Percentiles rank a stretch among this genome's conserved stretches.
Conservation (phyloP, 2,113 vertebrate genomes). For the Grammomys surdaster region DNA sequence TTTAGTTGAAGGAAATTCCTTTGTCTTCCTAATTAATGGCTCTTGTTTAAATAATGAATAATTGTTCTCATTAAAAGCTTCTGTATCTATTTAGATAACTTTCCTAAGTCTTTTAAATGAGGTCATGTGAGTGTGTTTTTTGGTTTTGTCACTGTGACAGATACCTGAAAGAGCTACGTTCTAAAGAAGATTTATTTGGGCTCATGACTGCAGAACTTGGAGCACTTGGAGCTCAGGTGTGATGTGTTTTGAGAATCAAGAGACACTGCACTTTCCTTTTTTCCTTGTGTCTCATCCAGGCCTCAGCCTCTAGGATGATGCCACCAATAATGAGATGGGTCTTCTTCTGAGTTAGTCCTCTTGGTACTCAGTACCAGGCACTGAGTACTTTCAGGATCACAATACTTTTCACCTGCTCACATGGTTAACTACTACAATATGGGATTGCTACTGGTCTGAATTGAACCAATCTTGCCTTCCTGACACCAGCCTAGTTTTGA, state of each 20-base stretch:
- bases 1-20: conserved; percentile 36
- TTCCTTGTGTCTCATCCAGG: neutral
- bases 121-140: neutral
- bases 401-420: neutral
- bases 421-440: neutral
- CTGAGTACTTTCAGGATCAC: neutral
- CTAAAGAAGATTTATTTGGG: neutral
- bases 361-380: neutral
- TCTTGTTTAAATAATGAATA: conserved; percentile 42
- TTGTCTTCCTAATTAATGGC: conserved; percentile 10
- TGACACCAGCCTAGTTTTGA: neutral
- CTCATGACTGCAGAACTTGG: neutral
- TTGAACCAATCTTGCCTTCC: conserved; percentile 21
- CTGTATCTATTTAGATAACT: neutral
- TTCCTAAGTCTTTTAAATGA: neutral
- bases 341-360: neutral
- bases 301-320: neutral
- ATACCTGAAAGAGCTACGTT: neutral
- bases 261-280: no score
- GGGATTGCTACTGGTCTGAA: conserved; percentile 6
- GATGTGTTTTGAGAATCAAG: no score
- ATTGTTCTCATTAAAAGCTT: conserved; percentile 15
- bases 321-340: neutral
- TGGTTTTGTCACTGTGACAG: neutral
- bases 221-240: neutral